phyloP scores from a whole-genome alignment of 2,113 vertebrate species.

The Cinclus cinclus region DNA sequence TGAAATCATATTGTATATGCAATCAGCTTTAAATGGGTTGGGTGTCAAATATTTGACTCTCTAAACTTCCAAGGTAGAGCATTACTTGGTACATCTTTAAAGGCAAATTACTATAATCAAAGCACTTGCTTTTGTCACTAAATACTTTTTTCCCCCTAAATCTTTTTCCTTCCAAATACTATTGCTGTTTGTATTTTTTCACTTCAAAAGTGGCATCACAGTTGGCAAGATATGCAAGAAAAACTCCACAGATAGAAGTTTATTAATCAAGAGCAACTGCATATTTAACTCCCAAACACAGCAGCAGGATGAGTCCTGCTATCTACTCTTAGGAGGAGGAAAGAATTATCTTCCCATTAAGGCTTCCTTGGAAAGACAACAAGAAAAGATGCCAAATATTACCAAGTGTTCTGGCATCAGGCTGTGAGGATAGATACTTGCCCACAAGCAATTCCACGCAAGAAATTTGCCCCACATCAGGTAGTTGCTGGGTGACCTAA shows the following conservation, averaged over 20 bases:
- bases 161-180: not conserved
- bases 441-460: not conserved
- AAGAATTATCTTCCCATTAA: not conserved
- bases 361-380: not conserved
- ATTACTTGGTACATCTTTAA: not conserved
- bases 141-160: too few species aligned
- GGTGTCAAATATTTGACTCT: not conserved
- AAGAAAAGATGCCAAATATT: not conserved
- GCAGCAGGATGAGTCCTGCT: not conserved
- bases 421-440: not conserved
- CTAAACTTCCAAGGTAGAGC: not conserved
- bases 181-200: not conserved
- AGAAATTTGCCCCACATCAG: slow-evolving; percentile 18
- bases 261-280: not conserved
- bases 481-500: slow-evolving; percentile 38
- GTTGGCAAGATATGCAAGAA: not conserved
- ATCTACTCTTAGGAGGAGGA: not conserved
- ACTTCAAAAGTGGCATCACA: not conserved
- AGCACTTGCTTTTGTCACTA: not conserved
- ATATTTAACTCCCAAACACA: not conserved
- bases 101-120: not conserved
- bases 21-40: not conserved
- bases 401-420: not conserved
- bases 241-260: not conserved
- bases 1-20: not conserved